Evolutionary conservation across 2,888 invertebrate species (phyloP).

Genomic region (Diarsia brunnea): DNA sequence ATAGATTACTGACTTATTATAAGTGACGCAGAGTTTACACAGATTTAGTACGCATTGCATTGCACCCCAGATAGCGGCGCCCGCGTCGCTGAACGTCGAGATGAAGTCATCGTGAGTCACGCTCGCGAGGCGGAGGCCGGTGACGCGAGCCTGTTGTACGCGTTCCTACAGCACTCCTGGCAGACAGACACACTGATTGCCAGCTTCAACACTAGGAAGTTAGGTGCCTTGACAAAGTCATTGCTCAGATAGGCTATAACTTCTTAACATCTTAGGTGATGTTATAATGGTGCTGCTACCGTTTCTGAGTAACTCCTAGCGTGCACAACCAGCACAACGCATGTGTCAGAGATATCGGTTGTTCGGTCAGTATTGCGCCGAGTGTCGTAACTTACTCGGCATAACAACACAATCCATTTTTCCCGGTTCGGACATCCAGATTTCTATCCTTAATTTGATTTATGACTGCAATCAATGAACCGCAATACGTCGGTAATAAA

Average conservation of each 20-base stretch:
- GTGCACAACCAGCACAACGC: background rate
- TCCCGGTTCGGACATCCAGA: conserved; percentile 36
- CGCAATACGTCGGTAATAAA: background rate
- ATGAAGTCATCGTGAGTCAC: conserved; percentile 50
- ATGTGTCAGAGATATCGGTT: background rate
- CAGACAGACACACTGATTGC: background rate
- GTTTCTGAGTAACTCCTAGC: background rate
- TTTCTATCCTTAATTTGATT: conserved; percentile 30
- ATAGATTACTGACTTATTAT: background rate
- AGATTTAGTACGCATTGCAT: background rate
- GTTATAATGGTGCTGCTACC: background rate
- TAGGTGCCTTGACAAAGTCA: background rate
- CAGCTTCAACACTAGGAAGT: background rate
- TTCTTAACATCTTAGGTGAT: background rate
- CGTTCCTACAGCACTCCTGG: background rate
- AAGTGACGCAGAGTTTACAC: no score
- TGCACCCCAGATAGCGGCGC: conserved; percentile 1
- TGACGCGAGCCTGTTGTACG: background rate
- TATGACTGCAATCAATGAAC: background rate
- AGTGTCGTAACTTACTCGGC: conserved; percentile 9
- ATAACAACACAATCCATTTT: background rate
- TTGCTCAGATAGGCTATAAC: background rate
- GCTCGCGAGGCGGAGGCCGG: background rate
- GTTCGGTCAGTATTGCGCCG: conserved; percentile 3
- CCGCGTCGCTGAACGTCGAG: conserved; percentile 7